A percentile compares a stretch with the other conserved stretches of the same genome.
Conservation (phyloP, 2,797 vertebrate genomes). For the Sebastes steindachneri region DNA sequence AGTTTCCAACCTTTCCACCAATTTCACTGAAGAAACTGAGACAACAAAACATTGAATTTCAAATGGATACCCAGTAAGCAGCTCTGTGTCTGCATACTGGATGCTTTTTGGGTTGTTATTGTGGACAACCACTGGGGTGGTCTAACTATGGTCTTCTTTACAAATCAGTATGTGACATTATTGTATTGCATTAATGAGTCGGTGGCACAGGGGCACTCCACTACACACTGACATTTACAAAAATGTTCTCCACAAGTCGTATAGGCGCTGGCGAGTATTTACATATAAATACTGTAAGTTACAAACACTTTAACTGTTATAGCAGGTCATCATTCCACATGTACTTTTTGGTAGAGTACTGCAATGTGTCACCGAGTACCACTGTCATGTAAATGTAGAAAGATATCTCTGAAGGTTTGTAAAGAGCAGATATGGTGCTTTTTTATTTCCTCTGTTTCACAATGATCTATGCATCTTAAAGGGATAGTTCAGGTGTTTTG, state of each 20-base stretch:
- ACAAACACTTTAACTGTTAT: background rate
- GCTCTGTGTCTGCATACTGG: background rate
- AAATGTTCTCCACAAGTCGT: background rate
- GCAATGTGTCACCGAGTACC: background rate
- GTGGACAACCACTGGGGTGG: background rate
- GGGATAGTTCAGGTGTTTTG: too few species aligned
- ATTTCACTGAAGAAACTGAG: background rate
- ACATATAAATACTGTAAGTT: too few species aligned
- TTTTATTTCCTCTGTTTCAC: background rate
- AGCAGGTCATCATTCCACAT: background rate
- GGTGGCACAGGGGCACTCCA: background rate
- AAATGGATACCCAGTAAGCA: background rate
- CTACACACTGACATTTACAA: background rate
- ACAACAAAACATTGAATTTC: background rate
- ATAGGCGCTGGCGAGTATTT: background rate
- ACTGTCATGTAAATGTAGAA: background rate
- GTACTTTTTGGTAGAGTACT: background rate
- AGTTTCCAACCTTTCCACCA: background rate
- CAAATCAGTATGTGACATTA: background rate
- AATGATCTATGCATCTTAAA: constrained; percentile 38
- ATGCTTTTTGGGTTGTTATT: background rate
- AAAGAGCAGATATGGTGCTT: constrained; percentile 29
- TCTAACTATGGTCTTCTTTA: background rate
- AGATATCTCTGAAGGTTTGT: background rate
- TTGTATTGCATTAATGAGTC: background rate